These are phyloP conservation scores for Myiozetetes cayanensis DNA, from an alignment of 2,113 vertebrate genomes.

Conservation along the genomic window DNA sequence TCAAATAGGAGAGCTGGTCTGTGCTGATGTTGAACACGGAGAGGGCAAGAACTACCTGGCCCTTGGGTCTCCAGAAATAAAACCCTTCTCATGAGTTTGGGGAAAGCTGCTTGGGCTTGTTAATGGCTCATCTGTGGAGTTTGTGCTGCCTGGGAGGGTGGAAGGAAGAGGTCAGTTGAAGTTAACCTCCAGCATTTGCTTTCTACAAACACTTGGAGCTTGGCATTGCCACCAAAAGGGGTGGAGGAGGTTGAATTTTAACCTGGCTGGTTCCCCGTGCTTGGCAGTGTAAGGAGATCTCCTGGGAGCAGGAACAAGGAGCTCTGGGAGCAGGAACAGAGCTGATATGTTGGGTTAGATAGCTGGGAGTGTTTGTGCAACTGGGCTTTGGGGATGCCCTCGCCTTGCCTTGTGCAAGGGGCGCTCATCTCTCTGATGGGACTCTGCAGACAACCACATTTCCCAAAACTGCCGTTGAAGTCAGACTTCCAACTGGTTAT, in stretches of 20 bases:
- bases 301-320: background rate
- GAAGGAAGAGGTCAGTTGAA: background rate
- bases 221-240: background rate
- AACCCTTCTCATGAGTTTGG: background rate
- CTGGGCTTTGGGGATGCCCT: conserved; percentile 17
- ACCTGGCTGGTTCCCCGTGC: conserved; percentile 16
- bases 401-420: background rate
- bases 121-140: background rate
- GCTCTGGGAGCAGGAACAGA: background rate
- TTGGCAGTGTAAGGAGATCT: conserved; percentile 2
- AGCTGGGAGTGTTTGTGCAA: background rate
- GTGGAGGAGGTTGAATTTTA: conserved; percentile 60
- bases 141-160: background rate
- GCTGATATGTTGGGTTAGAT: background rate
- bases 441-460: background rate
- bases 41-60: background rate
- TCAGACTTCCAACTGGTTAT: background rate
- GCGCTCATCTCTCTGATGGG: background rate
- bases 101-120: background rate
- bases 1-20: background rate
- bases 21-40: background rate
- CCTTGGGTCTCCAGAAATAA: background rate
- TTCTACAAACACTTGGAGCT: background rate
- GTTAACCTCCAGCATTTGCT: background rate
- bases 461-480: background rate